These are phyloP conservation scores for Lacerta viridis DNA, from an alignment of 2,797 vertebrate genomes.

Conservation along the genomic window DNA sequence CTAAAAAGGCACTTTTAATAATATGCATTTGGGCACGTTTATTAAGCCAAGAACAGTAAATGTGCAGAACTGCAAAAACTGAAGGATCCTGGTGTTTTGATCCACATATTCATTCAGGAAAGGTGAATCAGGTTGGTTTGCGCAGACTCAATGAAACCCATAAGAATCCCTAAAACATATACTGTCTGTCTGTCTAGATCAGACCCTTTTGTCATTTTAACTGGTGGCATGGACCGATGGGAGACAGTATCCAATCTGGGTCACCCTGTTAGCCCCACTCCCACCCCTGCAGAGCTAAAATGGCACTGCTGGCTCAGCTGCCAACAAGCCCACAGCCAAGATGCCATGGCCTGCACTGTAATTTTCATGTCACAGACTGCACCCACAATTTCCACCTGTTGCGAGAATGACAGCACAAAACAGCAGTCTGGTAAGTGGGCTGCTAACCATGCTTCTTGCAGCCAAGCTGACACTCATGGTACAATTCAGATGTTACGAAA, in stretches of 20 bases:
- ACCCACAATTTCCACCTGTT: neutral
- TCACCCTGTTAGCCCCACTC: neutral
- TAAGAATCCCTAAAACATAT: neutral
- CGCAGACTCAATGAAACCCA: no score
- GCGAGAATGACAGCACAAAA: no score
- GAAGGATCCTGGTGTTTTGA: no score
- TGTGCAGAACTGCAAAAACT: no score
- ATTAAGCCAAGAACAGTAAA: no score
- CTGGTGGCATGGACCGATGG: neutral
- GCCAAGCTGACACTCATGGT: neutral
- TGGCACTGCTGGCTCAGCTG: neutral
- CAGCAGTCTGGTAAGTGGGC: no score
- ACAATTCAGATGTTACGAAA: no score
- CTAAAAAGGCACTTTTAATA: no score
- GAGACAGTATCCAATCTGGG: neutral
- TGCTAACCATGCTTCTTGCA: neutral
- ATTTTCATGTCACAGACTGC: neutral
- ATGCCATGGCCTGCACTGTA: neutral
- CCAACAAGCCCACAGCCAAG: neutral
- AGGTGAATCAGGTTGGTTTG: no score
- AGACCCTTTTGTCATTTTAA: neutral
- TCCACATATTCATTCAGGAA: no score
- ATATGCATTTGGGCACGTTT: no score
- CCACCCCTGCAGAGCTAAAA: no score
- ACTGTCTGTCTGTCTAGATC: neutral